Evolutionary conservation across 2,113 vertebrate species (phyloP), one percentile per base, ranked within the genome.

Genomic region (Ursus arctos): DNA sequence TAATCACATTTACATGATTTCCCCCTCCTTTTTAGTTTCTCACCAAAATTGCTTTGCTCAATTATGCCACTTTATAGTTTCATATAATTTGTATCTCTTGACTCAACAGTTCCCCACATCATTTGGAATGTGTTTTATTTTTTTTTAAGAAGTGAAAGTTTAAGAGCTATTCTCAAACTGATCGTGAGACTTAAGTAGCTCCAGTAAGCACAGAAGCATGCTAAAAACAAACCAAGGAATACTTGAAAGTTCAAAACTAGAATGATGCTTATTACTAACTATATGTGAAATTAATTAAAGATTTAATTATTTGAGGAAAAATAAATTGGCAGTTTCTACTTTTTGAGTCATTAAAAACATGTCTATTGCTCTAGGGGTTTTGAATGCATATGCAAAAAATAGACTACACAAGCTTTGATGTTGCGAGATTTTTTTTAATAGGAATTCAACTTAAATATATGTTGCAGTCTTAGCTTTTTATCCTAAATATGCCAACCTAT

Each of bases 281-380:
- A 92, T 97, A 98, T 98, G 92, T 96, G 96, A 98, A 97, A 98
- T 97, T 98, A 98, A 98, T 98, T 98, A 98, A 98, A 97, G 81
- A 97, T 95, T 97, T 97, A 98, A 98, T 98, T 98, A 97, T 98
- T 97, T 94, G 88, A 91, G 72, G 94, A 97, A 96, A 98, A 98
- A 97, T 96, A 97, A 98, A 98, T 98, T 94, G 97, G 95, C 96
- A 96, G 40, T 97, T 97, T 97, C 96, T 97, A 63, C 96, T 92
- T 97, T 98, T 97, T 98, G 57, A 98, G 97, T 98, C 97, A 97
- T 98, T 97, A 98, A 97, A 98, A 98, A 93, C 81, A 95, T 97
- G 85, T 97, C 95, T 97, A 61, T 97, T 97, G 91, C 97, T 97
- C 97, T 79, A 98, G 95, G 97, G 97, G 36, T 53, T 98, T 95